Base-by-base conservation (phyloP, 1,140 invertebrate genomes). In the Condylostylus longicornis region DNA sequence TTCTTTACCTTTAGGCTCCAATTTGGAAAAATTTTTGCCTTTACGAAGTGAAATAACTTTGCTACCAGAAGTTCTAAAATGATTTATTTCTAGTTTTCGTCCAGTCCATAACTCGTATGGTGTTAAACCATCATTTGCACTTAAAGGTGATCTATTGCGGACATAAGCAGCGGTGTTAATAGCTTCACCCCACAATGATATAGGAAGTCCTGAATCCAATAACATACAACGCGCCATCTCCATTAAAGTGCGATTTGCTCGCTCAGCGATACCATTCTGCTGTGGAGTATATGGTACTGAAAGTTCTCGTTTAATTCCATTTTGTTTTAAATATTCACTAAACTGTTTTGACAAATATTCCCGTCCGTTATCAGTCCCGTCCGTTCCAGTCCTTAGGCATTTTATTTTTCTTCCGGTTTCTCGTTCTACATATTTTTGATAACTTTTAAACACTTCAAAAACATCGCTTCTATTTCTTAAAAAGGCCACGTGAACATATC, bases 121-220 rank as follows among this genome's bases (percentile, higher is more conserved):
- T 7, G 49, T 51, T 33, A 30, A 41, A 19, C 47, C 48, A 5
- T 41, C 44, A 33, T 42, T 33, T 36, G 28, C 23, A 37, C 48
- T 50, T n/a, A 51, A 42, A 4, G 58, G 19, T 12, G 50, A 57
- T 28, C 58, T 23, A 25, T 67, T 67, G 17, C 48, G 40, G 0
- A 64, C 22, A 40, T 64, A 54, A n/a, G 43, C 47, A 1, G 55
- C 54, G 0, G 55, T 61, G 7, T 49, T 42, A 2, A 60, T 38
- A 2, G 62, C 58, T 44, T 66, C 62, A 0, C 46, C 61, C 63
- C 64, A 67, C 33, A 52, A 58, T 4, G 35, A 38, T 15, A 49
- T 38, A 2, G 37, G 21, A 10, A 66, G 30, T 9, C 48, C 29
- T 19, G 53, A 43, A 29, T 51, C 45, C 12, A 46, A 25, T 10